Base-by-base conservation (phyloP, 2,113 vertebrate species). In the Mesitornis unicolor region DNA sequence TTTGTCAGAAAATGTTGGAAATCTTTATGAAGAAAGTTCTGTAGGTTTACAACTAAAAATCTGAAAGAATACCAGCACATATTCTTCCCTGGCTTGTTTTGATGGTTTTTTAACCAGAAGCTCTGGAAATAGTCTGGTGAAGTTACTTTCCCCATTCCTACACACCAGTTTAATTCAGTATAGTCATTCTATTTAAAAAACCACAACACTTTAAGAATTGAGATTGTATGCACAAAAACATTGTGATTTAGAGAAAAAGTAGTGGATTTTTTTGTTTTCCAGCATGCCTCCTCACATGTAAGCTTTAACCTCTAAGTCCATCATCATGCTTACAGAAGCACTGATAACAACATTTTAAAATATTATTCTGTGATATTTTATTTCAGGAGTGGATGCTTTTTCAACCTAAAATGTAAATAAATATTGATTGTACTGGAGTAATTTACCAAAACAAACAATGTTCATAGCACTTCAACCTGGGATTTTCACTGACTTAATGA, bases 381-480 rank as follows among this genome's bases (percentile, higher is more conserved):
- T 56, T 87, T 71, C n/a, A 73, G 13, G 8, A 87, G 4, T 16
- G 4, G 48, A 57, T 77, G 35, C 6, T 18, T 57, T 79, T 83
- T 61, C 38, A 42, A 22, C 19, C 36, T 43, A 79, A 84, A 75
- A 19, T 22, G 16, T 9, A 65, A 85, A 45, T 5, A 47, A 63
- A 50, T 7, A 22, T 2, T 28, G 28, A 22, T 53, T 63, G 16
- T 21, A 16, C 6, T 10, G 10, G 24, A 43, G 16, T 10, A 35
- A 3, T 63, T 60, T 54, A 65, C 20, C 16, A n/a, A 54, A 91
- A 59, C 2, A 4, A 20, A 18, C 21, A 0, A 4, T 3, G 1
- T 50, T 40, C 25, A 5, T 6, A 16, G 24, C 0, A 0, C 38
- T 54, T 24, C 9, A 85, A 0, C 33, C 48, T 28, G 18, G 13